Base-by-base conservation (phyloP, 2,113 vertebrate species). In the Falco punctatus region DNA sequence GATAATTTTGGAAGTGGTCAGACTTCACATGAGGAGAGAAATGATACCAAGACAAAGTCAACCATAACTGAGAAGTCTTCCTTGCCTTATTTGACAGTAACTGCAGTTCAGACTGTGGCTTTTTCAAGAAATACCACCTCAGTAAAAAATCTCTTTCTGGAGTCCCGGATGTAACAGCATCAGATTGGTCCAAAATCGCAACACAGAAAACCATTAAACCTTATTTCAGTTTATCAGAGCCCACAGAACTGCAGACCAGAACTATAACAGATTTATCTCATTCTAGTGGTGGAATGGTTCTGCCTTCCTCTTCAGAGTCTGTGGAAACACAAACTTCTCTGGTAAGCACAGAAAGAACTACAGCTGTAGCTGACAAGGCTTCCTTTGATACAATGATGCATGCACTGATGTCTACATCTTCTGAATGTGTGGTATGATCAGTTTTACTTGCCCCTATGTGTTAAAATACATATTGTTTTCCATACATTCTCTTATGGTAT, bases 391-490 rank as follows among this genome's bases (percentile, higher is more conserved):
- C 95, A 5, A n/a, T 96, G 95, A 57, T 92, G 38, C 90, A 97
- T 44, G 75, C 96, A n/a, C n/a, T 92, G 66, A 79, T 86, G 30
- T 74, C 97, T 58, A 44, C 97, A 33, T 44, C 97, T 58, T 77
- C 97, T 8, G 80, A 97, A 66, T 98, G 98, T 81, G 80, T 90
- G 96, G 98, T 98, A 96, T 73, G 96, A 86, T 42, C 62, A 88
- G 9, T 92, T 93, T 93, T 89, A 40, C 33, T 81, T 94, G 28
- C 13, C 11, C 8, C 16, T 49, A 3, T 15, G 13, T 82, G 33
- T 90, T 81, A 57, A 72, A 81, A 58, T 62, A 46, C 21, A 12
- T 74, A 21, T 48, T 87, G 27, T 6, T 92, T 73, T 85, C 69
- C 40, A 61, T 64, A 16, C 17, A 10, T 55, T 78, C 20, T 89